These are phyloP conservation scores for Echinarachnius parma DNA, from an alignment of 53 echinoderm and acorn worm genomes.

Conservation along the genomic window DNA sequence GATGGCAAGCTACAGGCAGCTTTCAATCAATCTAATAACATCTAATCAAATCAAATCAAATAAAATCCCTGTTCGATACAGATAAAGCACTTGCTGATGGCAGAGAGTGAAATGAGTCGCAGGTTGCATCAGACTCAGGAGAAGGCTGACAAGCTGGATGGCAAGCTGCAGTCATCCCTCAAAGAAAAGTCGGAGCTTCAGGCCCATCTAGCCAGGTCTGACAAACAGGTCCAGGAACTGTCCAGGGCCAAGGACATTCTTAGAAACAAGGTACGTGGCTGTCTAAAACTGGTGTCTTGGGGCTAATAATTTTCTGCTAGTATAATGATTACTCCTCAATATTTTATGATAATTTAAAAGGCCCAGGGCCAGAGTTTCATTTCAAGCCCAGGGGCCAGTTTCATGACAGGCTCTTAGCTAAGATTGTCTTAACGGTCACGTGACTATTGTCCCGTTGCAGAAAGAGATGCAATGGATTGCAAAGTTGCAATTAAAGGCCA, in stretches of 20 bases:
- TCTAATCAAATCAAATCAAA: not conserved
- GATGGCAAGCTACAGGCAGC: conserved; percentile 71
- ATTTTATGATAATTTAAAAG: too few species aligned
- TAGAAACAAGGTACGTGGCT: conserved; percentile 56
- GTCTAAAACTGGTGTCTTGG: too few species aligned
- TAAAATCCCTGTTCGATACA: not conserved
- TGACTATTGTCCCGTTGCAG: too few species aligned
- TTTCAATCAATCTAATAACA: too few species aligned
- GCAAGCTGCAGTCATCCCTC: conserved; percentile 63
- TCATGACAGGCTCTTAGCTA: too few species aligned
- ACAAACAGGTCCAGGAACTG: conserved; percentile 61
- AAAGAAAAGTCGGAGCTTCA: conserved; percentile 65
- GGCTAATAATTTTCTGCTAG: too few species aligned
- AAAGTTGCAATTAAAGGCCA: too few species aligned
- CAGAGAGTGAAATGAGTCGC: conserved; percentile 43
- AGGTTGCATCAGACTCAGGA: conserved; percentile 54
- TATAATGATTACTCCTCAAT: too few species aligned
- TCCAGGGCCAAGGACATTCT: conserved; percentile 60
- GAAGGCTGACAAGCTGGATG: conserved; percentile 48
- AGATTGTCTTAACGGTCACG: too few species aligned
- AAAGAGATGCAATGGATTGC: too few species aligned
- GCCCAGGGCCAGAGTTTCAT: too few species aligned
- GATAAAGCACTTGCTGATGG: conserved; percentile 51
- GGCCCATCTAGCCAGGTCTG: conserved; percentile 64
- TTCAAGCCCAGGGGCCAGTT: too few species aligned